Base-by-base conservation (phyloP, 1,140 invertebrate species). In the Rhopalosiphum maidis region DNA sequence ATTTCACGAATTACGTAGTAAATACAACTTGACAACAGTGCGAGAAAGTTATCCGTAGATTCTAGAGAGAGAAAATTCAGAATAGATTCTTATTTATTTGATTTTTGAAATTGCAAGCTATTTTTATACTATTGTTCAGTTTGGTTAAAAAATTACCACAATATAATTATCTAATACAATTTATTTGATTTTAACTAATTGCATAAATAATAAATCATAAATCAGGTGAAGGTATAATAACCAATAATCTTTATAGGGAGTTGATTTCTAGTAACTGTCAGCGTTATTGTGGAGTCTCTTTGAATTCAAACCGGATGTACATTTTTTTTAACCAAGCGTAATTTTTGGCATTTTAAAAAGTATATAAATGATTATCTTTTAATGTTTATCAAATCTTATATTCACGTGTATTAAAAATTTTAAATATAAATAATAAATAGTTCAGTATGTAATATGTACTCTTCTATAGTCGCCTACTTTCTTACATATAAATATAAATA, bases 251-350 rank as follows among this genome's bases (percentile, higher is more conserved):
- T 22, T 11, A 68, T 23, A 68, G 25, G 41, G 25, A 90, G 9
- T 90, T 35, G 48, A 90, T 90, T 60, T 90, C 48, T 89, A 23
- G 51, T 89, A 35, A 18, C 35, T 23, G 35, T 90, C 9, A 90
- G 11, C 88, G 37, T 90, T 90, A 54, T 6, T 43, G 82, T 9
- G 48, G 21, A n/a, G 22, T 93, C 77, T 35, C 46, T 22, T 51
- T 92, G 37, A 93, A 55, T 54, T 83, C 18, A n/a, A 85, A 86
- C 91, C 82, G 91, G 91, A 93, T 93, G 48, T 85, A 85, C 60
- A 55, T 37, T 86, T 43, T 55, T 54, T 55, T 87, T 48, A 30
- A 48, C 46, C 25, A 0, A 30, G 37, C 43, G 11, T n/a, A 90
- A 55, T 25, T 90, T 60, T 90, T 23, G 48, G 22, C 35, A 89